Percentiles rank a stretch among this genome's conserved stretches.
These are phyloP conservation scores for Zaprionus lineosus DNA, from an alignment of 2,888 invertebrate species.

Conservation along the genomic window DNA sequence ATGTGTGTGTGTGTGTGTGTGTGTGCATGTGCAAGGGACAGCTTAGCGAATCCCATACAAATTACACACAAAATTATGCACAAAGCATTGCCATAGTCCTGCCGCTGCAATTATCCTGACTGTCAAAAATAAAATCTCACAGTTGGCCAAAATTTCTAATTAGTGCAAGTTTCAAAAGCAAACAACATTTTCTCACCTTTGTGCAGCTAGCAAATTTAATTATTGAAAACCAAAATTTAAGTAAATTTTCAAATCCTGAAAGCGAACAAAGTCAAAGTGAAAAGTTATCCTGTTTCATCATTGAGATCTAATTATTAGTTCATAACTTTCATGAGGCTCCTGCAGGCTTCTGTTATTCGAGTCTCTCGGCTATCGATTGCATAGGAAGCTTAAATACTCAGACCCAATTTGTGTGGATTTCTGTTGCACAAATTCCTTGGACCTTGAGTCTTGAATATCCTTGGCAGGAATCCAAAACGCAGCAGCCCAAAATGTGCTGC, in stretches of 20 bases:
- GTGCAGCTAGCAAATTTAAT: too few relatives aligned
- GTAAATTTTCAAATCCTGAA: too few relatives aligned
- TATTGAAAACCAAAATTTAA: too few relatives aligned
- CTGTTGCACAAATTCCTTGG: neutral
- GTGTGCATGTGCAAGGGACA: slow-evolving; percentile 7
- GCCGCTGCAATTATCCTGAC: slow-evolving; percentile 15
- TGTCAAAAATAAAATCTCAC: slow-evolving; percentile 5
- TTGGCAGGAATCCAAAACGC: slow-evolving; percentile 33
- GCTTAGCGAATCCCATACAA: slow-evolving; percentile 4
- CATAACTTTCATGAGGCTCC: too few relatives aligned
- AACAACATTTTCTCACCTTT: too few relatives aligned
- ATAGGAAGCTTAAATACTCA: too few relatives aligned
- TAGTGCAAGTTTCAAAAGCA: neutral
- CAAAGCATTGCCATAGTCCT: slow-evolving; percentile 21
- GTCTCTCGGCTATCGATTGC: too few relatives aligned
- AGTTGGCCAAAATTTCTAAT: slow-evolving; percentile 10
- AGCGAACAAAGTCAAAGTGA: too few relatives aligned
- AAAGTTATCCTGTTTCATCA: too few relatives aligned
- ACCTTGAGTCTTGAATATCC: slow-evolving; percentile 24
- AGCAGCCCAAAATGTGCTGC: slow-evolving; percentile 12
- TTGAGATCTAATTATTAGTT: too few relatives aligned
- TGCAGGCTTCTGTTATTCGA: too few relatives aligned
- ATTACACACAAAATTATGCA: slow-evolving; percentile 31
- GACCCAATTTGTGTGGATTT: neutral
- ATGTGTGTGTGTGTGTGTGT: slow-evolving; percentile 10